Conservation (phyloP, 1,140 invertebrate species). For the Philaenus spumarius region DNA sequence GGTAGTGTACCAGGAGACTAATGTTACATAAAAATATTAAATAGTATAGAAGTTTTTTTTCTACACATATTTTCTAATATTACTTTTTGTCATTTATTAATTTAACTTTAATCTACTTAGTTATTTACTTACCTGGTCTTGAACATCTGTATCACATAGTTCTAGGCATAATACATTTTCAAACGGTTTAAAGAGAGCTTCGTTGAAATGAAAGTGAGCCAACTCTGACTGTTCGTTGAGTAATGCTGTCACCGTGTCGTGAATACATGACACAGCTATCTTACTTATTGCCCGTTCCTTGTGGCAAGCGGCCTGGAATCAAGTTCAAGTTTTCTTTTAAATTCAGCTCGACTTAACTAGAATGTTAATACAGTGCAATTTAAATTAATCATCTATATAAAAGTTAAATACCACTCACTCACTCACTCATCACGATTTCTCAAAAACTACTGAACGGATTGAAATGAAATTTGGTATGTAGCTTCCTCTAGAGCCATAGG, state of each 20-base stretch:
- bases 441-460: too few relatives aligned
- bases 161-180: slow-evolving; percentile 90
- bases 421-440: too few relatives aligned
- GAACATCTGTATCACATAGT: slow-evolving; percentile 83
- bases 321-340: too few relatives aligned
- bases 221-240: slow-evolving; percentile 84
- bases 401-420: too few relatives aligned
- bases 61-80: not conserved
- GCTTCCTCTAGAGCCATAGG: too few relatives aligned
- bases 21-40: slow-evolving; percentile 1
- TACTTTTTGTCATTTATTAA: not conserved
- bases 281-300: slow-evolving; percentile 83
- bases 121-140: slow-evolving; percentile 60
- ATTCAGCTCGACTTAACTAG: too few relatives aligned
- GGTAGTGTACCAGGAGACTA: slow-evolving; percentile 11
- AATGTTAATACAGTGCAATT: too few relatives aligned
- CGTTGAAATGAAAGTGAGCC: slow-evolving; percentile 92
- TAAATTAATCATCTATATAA: too few relatives aligned
- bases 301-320: slow-evolving; percentile 79
- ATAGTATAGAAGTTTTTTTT: not conserved
- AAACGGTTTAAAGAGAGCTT: slow-evolving; percentile 89
- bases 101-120: slow-evolving; percentile 3
- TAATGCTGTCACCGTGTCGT: slow-evolving; percentile 82
- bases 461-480: too few relatives aligned
- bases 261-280: slow-evolving; percentile 87